Conservation (phyloP, 2,797 vertebrate species). For the Sebastolobus alascanus region DNA sequence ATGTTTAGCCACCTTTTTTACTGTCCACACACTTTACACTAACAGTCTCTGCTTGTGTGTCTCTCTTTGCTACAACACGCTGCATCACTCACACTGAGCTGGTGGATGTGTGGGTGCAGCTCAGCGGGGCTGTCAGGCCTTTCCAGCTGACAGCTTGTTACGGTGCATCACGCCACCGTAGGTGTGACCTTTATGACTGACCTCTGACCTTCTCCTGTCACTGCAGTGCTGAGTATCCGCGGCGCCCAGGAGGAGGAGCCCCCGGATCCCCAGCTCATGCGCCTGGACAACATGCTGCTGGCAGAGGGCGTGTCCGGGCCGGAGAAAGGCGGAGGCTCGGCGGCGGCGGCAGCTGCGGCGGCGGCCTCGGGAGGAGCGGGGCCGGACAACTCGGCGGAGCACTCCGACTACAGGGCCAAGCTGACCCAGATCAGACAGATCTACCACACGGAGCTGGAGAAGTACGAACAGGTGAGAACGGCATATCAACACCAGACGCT, state of each 20-base stretch:
- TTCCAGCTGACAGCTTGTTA: slow-evolving; percentile 68
- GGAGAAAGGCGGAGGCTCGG: slow-evolving; percentile 94
- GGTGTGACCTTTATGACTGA: slow-evolving; percentile 64
- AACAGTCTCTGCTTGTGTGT: not conserved
- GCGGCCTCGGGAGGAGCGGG: slow-evolving; percentile 91
- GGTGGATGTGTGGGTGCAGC: slow-evolving; percentile 30
- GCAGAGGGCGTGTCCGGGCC: slow-evolving; percentile 96
- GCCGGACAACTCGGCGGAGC: slow-evolving; percentile 94
- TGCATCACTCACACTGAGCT: slow-evolving; percentile 20
- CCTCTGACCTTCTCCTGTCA: slow-evolving; percentile 66
- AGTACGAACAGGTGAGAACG: slow-evolving; percentile 94
- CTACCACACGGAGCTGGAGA: slow-evolving; percentile 99
- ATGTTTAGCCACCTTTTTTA: slow-evolving; percentile 24
- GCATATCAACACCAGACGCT: not conserved
- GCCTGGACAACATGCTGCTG: slow-evolving; percentile 98
- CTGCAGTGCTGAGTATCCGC: slow-evolving; percentile 95
- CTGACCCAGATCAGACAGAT: slow-evolving; percentile 98
- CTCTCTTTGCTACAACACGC: not conserved
- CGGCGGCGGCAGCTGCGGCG: slow-evolving; percentile 91
- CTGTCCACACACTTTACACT: not conserved
- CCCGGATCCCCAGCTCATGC: slow-evolving; percentile 96
- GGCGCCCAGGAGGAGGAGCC: slow-evolving; percentile 98
- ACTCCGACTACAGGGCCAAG: slow-evolving; percentile 97
- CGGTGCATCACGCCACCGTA: slow-evolving; percentile 45
- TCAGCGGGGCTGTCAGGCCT: slow-evolving; percentile 31